Percentiles rank a stretch among this genome's conserved stretches.
Conservation (phyloP, 2,113 vertebrate species). For the Dipodomys ordii region DNA sequence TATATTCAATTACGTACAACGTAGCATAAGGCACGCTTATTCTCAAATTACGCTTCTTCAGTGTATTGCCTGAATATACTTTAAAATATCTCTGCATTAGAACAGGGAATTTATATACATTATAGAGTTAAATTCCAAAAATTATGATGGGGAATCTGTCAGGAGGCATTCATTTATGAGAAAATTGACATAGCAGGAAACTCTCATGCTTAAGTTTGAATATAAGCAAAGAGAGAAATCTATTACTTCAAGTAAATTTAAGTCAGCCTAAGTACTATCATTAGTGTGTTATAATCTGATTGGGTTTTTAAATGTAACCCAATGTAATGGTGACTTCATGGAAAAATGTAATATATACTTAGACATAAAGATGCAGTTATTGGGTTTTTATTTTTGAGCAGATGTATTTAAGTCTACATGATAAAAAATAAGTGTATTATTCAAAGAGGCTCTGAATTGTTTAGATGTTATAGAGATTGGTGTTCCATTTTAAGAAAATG, state of each 20-base stretch:
- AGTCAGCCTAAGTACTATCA: not conserved
- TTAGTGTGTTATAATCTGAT: not conserved
- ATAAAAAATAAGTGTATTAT: not conserved
- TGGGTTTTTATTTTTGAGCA: not conserved
- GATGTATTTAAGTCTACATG: not conserved
- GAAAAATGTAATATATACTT: not conserved
- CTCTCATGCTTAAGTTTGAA: not conserved
- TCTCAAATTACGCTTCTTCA: not conserved
- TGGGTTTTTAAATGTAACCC: not conserved
- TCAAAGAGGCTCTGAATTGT: not conserved
- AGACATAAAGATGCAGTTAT: not conserved
- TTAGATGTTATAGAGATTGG: not conserved
- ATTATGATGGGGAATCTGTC: not conserved
- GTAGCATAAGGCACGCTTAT: not conserved
- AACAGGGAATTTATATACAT: not conserved
- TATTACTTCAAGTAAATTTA: not conserved
- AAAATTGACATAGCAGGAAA: constrained; percentile 37
- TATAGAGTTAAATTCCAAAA: not conserved
- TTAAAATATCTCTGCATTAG: not conserved
- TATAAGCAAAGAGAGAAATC: not conserved
- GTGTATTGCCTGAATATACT: not conserved
- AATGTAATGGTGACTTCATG: not conserved
- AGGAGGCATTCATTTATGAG: not conserved
- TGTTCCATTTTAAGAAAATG: not conserved
- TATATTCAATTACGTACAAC: not conserved